These are phyloP conservation scores for Amblyraja radiata DNA, from an alignment of 2,797 vertebrate species.

Conservation along the genomic window DNA sequence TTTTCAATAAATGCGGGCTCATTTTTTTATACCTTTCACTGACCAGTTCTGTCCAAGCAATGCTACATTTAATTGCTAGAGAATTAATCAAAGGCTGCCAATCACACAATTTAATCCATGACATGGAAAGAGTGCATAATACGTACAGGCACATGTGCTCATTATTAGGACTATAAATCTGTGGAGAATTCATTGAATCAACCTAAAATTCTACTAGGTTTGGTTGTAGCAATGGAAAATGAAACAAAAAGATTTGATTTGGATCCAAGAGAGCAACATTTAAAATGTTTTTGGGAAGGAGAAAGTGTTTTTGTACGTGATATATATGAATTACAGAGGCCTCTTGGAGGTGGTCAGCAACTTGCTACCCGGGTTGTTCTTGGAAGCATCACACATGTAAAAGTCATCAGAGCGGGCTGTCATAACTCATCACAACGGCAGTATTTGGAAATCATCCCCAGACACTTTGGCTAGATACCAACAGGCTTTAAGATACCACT, in stretches of 20 bases:
- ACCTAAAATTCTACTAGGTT: background rate
- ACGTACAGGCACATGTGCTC: too few relatives aligned
- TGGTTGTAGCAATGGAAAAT: background rate
- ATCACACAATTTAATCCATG: background rate
- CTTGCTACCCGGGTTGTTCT: too few relatives aligned
- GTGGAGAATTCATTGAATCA: background rate
- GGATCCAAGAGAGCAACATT: too few relatives aligned
- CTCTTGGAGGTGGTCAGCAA: background rate
- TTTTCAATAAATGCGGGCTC: background rate
- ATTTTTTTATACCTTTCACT: conserved; percentile 21
- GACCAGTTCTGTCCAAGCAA: background rate
- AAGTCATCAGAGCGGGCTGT: background rate
- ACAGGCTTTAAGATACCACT: background rate
- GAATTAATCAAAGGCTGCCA: background rate
- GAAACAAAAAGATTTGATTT: too few relatives aligned
- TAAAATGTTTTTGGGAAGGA: background rate
- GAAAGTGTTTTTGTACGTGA: background rate
- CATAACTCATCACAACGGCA: background rate
- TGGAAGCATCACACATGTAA: background rate
- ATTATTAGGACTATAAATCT: background rate
- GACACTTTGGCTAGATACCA: background rate
- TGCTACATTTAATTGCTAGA: background rate
- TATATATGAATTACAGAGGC: background rate
- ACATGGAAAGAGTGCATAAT: background rate
- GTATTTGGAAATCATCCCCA: background rate